A percentile compares a stretch with the other conserved stretches of the same genome.
Conservation (phyloP, 1,140 invertebrate species). For the Propsilocerus akamusi region DNA sequence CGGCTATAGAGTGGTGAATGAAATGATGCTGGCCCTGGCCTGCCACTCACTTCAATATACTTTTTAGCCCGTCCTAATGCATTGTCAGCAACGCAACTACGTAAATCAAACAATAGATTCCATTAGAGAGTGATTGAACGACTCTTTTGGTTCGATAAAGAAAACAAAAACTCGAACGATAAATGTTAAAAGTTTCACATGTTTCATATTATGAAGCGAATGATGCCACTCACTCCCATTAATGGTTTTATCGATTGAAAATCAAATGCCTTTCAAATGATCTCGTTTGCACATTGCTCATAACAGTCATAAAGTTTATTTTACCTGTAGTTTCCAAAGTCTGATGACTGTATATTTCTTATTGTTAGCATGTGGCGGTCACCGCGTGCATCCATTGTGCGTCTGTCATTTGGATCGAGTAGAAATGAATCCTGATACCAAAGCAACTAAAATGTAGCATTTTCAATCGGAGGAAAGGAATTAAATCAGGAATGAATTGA, state of each 20-base stretch:
- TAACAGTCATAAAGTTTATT: no score
- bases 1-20: constrained; percentile 24
- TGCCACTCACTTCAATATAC: constrained; percentile 28
- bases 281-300: no score
- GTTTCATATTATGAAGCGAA: no score
- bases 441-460: constrained; percentile 23
- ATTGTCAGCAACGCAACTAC: constrained; percentile 28
- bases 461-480: no score
- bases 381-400: constrained; percentile 29
- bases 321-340: constrained; percentile 38
- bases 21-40: constrained; percentile 28
- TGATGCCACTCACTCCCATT: no score
- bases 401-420: constrained; percentile 28
- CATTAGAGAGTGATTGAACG: background rate
- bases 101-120: background rate
- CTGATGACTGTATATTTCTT: constrained; percentile 31
- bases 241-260: no score
- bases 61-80: constrained; percentile 27
- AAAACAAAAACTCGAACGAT: no score
- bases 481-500: no score
- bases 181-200: no score
- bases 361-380: constrained; percentile 34
- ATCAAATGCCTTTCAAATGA: no score
- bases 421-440: constrained; percentile 38
- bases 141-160: no score